Evolutionary conservation across 2,113 vertebrate species (phyloP).

Genomic region (Genyomyrus donnyi): DNA sequence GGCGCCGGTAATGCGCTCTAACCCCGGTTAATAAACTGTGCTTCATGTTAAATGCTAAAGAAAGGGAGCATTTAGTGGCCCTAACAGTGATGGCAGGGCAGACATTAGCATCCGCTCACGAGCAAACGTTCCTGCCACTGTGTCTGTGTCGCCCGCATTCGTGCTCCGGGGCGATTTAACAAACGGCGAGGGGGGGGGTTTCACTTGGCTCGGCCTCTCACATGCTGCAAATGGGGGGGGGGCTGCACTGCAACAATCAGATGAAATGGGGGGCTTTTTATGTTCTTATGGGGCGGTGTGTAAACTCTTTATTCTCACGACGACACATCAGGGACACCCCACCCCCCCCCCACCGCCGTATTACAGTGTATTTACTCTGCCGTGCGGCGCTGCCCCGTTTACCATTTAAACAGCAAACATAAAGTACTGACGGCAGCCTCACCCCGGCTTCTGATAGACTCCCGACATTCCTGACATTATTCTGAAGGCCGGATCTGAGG

Average conservation of each 20-base stretch:
- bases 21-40: conserved; percentile 56
- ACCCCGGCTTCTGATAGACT: conserved; percentile 51
- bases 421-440: conserved; percentile 60
- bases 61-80: conserved; percentile 48
- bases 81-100: conserved; percentile 50
- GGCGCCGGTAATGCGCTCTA: conserved; percentile 51
- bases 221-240: not conserved
- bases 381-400: conserved; percentile 56
- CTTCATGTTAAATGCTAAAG: conserved; percentile 62
- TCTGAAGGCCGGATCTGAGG: conserved; percentile 65
- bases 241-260: conserved; percentile 47
- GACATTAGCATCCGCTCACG: conserved; percentile 55
- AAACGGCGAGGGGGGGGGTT: not conserved
- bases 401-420: conserved; percentile 71
- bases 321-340: conserved; percentile 43
- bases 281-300: conserved; percentile 38
- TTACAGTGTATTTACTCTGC: conserved; percentile 62
- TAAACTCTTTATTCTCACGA: conserved; percentile 52
- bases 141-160: conserved; percentile 29
- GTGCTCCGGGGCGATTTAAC: not conserved
- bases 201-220: not conserved
- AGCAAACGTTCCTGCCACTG: conserved; percentile 30
- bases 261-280: not conserved
- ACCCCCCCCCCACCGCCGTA: conserved; percentile 15
- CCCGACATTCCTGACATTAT: conserved; percentile 57